Evolutionary conservation across 2,888 invertebrate genomes (phyloP), one percentile per base, ranked within the genome.

Genomic region (Sinodicranocentrus sp.): DNA sequence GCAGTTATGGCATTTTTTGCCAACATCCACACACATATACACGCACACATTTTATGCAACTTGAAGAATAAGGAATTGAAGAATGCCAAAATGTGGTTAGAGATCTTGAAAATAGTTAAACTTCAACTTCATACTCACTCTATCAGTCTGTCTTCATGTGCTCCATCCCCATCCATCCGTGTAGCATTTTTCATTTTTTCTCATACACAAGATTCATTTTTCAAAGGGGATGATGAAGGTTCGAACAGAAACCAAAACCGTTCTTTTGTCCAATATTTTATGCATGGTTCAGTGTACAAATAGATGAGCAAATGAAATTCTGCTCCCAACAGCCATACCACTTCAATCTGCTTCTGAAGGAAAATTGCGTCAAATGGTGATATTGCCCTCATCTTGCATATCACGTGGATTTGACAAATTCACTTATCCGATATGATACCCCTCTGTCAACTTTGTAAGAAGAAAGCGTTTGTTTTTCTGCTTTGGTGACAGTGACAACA

Each of bases 91-190:
- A 57, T 72, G 61, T 33, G 72, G 72, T 44, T 61, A 25, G 23
- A 33, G 21, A 52, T 21, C 21, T 54, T 39, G n/a, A 71, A 54
- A 54, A 57, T 33, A 70, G 21, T 28, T 33, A 52, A 61, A 59
- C 6, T 59, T 23, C 10, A 15, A 48, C 48, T 48, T 33, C 10
- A 33, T 33, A 10, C 33, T 33, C 33, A 33, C 33, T 33, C 33
- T 10, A 10, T 33, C 10, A 3, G 57, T 57, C 8, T 57, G 15
- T 25, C 57, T 33, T 17, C 48, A 44, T 67, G 65, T 43, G 25
- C 77, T 67, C 57, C 43, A 77, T 68, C 67, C 68, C 21, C 77
- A 77, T 19, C 68, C 77, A 77, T 77, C 68, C 77, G 68, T 77
- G 63, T 26, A 68, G 23, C 25, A 26, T 44, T 68, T 48, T 65